Evolutionary conservation across 2,888 invertebrate genomes (phyloP), one percentile per base, ranked within the genome.

Genomic region (Argyresthia goedartella): DNA sequence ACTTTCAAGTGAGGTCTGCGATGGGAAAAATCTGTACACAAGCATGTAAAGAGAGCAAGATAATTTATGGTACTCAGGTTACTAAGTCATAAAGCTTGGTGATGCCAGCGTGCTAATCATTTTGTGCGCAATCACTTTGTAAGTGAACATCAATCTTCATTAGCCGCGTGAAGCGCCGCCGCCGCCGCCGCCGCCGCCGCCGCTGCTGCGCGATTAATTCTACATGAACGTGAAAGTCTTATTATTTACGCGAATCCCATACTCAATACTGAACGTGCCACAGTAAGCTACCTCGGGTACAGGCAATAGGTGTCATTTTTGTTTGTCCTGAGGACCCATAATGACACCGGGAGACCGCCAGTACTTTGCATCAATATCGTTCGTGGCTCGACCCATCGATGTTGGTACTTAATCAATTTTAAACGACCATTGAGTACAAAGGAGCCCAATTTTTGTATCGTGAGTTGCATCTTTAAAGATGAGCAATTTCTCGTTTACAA

Each of bases 131-230:
- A 55, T 57, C 56, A 70, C 68, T 75, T 73, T 62, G 61, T 57
- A 69, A 62, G 60, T 59, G 62, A 56, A 67, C 73, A 85, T 85
- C 76, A 80, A 84, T 85, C 85, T 81, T 81, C 82, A 84, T 84
- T 82, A 81, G 45, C 69, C 64, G 61, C 65, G 63, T 69, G 69
- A 76, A 75, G 69, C 66, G 72, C 68, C 70, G 74, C 70, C 69
- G 34, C 11, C 4, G 48, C n/a, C 46, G 46, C 45, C 45, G 15
- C 4, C 49, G 33, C n/a, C 69, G 34, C 11, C 4, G 48, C n/a
- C 46, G 46, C 15, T 71, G 44, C 14, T 10, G 6, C 65, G 73
- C 73, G 70, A 78, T 77, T 77, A 71, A 77, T 76, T 80, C 75
- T 70, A 73, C 73, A 67, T 72, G 67, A 63, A 69, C 74, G 81